Conservation (phyloP, 2,113 vertebrate genomes). For the Pangasianodon hypophthalmus region DNA sequence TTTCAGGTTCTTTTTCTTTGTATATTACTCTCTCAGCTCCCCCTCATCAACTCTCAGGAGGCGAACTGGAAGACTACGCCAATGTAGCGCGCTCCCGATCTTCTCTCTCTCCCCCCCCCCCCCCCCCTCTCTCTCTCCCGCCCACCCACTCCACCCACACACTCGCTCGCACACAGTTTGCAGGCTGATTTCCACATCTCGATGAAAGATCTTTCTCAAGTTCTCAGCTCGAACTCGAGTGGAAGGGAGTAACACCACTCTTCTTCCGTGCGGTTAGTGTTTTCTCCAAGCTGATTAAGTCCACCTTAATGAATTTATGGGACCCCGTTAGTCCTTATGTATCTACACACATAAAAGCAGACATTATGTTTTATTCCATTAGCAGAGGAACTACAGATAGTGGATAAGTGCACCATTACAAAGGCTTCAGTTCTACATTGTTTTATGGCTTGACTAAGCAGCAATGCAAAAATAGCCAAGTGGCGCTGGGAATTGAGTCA, state of each 20-base stretch:
- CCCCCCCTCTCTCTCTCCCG: slow-evolving; percentile 10
- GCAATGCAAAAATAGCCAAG: not conserved
- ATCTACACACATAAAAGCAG: not conserved
- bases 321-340: not conserved
- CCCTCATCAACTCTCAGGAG: slow-evolving; percentile 45
- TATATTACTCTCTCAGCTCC: slow-evolving; percentile 22
- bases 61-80: slow-evolving; percentile 47
- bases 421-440: not conserved
- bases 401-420: not conserved
- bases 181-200: slow-evolving; percentile 40
- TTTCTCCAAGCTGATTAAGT: not conserved
- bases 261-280: not conserved
- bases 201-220: slow-evolving; percentile 10
- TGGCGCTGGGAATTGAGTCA: not conserved
- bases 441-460: not conserved
- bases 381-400: not conserved
- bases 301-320: not conserved
- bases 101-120: not conserved
- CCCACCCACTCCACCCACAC: slow-evolving; percentile 25
- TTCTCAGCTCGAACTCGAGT: slow-evolving; percentile 9
- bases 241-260: not conserved
- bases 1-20: not conserved
- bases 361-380: not conserved
- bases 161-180: slow-evolving; percentile 19
- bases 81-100: slow-evolving; percentile 25